Base-by-base conservation (phyloP, 2,888 invertebrate species). In the Tenthredo distinguenda region DNA sequence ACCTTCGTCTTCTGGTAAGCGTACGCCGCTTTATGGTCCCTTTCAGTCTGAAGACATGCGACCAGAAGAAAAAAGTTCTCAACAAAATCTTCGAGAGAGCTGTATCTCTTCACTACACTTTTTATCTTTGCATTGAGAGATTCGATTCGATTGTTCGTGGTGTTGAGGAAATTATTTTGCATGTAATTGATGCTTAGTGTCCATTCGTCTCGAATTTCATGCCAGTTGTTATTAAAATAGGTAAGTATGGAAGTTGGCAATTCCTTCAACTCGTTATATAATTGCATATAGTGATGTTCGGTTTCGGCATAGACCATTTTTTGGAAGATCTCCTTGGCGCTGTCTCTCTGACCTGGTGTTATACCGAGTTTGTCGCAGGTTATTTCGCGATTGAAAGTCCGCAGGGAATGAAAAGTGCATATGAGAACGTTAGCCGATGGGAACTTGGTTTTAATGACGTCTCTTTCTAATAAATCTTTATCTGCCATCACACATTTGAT, bases 321-420 rank as follows among this genome's bases (percentile, higher is more conserved):
- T 62, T 86, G 79, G 12, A 87, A 81, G 0, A 87, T 84, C 18
- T 85, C 83, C 50, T 85, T 82, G 1, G 87, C 86, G 9, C n/a
- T 0, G 26, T 85, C 71, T 72, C 86, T 40, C 40, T 87, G 85
- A 5, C 76, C 79, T 3, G 84, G 55, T 3, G 86, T 87, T 55
- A 88, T 88, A 18, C 50, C 76, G 12, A 88, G 62, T 72, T 87
- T 87, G 0, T 87, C 86, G 62, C 86, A 81, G 7, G 87, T 71
- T 47, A 87, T 87, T 86, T 88, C 87, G 26, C 86, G 83, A 21
- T 87, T 86, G 43, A 88, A 88, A 2, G 88, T 88, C n/a, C 86
- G 47, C 34, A 87, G 68, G n/a, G 87, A 37, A 85, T 88, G 87
- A 55, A 87, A 88, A 68, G 86, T 37, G 55, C 87, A 86, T 0